Percentiles rank a stretch among this genome's conserved stretches.
These are phyloP conservation scores for Melangyna quadrimaculata DNA, from an alignment of 2,888 invertebrate species.

Conservation along the genomic window DNA sequence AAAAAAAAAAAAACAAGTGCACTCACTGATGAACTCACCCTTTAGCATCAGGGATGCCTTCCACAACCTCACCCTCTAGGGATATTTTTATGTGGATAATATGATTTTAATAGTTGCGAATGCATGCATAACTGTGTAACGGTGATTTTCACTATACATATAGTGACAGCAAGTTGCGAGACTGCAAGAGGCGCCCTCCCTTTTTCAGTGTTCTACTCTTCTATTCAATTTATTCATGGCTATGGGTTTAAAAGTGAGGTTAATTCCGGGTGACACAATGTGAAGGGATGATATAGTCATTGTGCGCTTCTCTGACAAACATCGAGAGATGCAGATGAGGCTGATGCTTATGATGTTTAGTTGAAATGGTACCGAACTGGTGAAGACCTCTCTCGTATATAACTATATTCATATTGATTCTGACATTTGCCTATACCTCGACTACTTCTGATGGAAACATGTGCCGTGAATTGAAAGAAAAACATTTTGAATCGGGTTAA, in stretches of 20 bases:
- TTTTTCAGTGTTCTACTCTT: neutral
- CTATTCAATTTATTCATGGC: slow-evolving; percentile 68
- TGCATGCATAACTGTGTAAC: slow-evolving; percentile 60
- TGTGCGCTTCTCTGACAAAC: slow-evolving; percentile 13
- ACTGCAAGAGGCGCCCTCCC: neutral
- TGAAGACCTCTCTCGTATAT: neutral
- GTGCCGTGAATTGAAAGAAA: slow-evolving; percentile 53
- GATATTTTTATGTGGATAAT: slow-evolving; percentile 78
- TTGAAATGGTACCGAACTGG: too few species aligned
- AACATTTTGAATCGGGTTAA: slow-evolving; percentile 37
- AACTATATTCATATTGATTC: slow-evolving; percentile 36
- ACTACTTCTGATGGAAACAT: slow-evolving; percentile 31
- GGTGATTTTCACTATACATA: slow-evolving; percentile 59
- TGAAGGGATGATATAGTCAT: slow-evolving; percentile 50
- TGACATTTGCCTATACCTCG: slow-evolving; percentile 51
- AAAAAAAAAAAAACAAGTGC: slow-evolving; percentile 30
- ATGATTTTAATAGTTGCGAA: slow-evolving; percentile 78
- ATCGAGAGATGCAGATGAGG: slow-evolving; percentile 56
- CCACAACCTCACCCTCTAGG: slow-evolving; percentile 73
- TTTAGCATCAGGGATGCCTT: slow-evolving; percentile 26
- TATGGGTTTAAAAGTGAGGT: slow-evolving; percentile 61
- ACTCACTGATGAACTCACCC: slow-evolving; percentile 28
- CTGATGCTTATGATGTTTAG: too few species aligned
- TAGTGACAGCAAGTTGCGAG: neutral
- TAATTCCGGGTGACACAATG: slow-evolving; percentile 66